phyloP scores from a whole-genome alignment of 2,113 vertebrate species.

The rabbit (Oryctolagus cuniculus) region mOryCun1.1 NC_091435.1:163742001-163742500 shows the following conservation, averaged over 20 bases:
- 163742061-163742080: constrained; percentile 63
- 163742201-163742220: constrained; percentile 70
- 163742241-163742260: constrained; percentile 76
- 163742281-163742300: constrained; percentile 70
- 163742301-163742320: constrained; percentile 79
- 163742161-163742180: constrained; percentile 67
- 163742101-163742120: constrained; percentile 66
- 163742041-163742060: constrained; percentile 40
- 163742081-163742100: constrained; percentile 66
- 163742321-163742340: constrained; percentile 82
- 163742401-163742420: constrained; percentile 74
- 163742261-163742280: constrained; percentile 67
- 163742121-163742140: constrained; percentile 73
- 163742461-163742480: constrained; percentile 81
- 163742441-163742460: constrained; percentile 83
- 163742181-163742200: constrained; percentile 63
- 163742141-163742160: constrained; percentile 76
- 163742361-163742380: constrained; percentile 80
- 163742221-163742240: constrained; percentile 63
- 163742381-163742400: constrained; percentile 76
- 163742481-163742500: constrained; percentile 84
- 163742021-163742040: constrained; percentile 40
- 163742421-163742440: constrained; percentile 79
- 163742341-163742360: constrained; percentile 84
- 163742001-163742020: constrained; percentile 52